Conservation (phyloP, 2,888 invertebrate genomes). For the Tenthredo scrophulariae region DNA sequence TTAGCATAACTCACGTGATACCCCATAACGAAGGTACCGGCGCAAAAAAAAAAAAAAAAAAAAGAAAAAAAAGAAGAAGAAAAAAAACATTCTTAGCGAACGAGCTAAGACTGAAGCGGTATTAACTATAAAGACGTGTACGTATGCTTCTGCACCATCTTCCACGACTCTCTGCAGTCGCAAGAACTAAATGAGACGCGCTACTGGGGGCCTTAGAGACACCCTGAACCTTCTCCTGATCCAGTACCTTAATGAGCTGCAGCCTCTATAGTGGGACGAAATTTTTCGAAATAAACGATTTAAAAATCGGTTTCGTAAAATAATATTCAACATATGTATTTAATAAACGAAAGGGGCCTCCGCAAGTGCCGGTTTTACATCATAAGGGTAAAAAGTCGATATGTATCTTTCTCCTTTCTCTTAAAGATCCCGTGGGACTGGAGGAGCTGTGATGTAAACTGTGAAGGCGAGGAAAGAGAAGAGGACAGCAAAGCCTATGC, state of each 20-base stretch:
- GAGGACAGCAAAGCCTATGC: slow-evolving; percentile 64
- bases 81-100: slow-evolving; percentile 62
- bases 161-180: not conserved
- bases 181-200: slow-evolving; percentile 69
- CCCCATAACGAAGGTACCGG: slow-evolving; percentile 64
- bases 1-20: slow-evolving; percentile 73
- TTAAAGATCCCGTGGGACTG: not conserved
- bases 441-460: slow-evolving; percentile 5
- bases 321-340: not conserved
- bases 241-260: slow-evolving; percentile 46
- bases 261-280: not conserved
- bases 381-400: not conserved
- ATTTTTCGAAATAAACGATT: not conserved
- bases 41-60: slow-evolving; percentile 60
- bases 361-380: no score
- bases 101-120: slow-evolving; percentile 12
- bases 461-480: not conserved
- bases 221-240: slow-evolving; percentile 9
- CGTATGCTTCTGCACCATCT: not conserved
- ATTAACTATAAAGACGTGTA: slow-evolving; percentile 6
- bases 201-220: not conserved
- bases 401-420: not conserved
- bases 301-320: not conserved
- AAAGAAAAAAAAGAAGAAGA: no score
- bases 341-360: not conserved